phyloP scores from a whole-genome alignment of 2,797 vertebrate species.

The Pteronotus mesoamericanus region DNA sequence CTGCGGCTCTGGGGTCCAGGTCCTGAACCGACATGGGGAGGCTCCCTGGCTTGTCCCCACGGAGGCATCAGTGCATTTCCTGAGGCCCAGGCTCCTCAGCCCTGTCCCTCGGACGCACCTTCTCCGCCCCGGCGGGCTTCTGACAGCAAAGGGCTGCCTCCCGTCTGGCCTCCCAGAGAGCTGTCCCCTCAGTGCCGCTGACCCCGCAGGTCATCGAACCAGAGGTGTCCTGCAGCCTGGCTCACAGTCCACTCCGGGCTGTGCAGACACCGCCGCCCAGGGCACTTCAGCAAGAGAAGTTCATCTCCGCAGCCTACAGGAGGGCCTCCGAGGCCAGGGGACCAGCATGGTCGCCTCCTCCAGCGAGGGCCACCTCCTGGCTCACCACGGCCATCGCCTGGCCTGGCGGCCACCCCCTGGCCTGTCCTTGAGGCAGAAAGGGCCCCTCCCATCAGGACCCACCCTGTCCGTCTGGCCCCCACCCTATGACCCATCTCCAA shows the following conservation, averaged over 20 bases:
- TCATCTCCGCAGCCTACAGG: background rate
- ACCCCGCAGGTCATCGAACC: background rate
- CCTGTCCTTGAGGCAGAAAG: background rate
- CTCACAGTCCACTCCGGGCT: too few species aligned
- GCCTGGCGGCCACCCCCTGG: background rate
- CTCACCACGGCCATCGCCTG: too few species aligned
- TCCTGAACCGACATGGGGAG: accelerated
- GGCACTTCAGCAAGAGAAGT: background rate
- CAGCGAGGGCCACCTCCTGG: background rate
- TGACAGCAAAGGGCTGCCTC: background rate
- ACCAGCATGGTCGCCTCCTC: background rate
- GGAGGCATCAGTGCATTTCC: accelerated
- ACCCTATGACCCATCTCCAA: background rate
- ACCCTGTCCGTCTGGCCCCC: background rate
- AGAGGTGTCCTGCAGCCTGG: too few species aligned
- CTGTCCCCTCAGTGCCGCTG: background rate
- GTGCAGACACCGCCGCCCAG: accelerated
- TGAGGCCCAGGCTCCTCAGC: background rate
- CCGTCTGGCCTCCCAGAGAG: background rate
- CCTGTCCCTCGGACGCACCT: background rate
- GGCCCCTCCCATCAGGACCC: background rate
- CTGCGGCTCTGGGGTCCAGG: background rate
- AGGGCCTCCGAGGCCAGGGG: background rate
- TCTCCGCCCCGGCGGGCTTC: background rate
- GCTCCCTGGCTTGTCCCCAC: background rate